A percentile compares a stretch with the other conserved stretches of the same genome.
Conservation (phyloP, 37 sponge, comb jelly and placozoan species). For the Oscarella lobularis region DNA sequence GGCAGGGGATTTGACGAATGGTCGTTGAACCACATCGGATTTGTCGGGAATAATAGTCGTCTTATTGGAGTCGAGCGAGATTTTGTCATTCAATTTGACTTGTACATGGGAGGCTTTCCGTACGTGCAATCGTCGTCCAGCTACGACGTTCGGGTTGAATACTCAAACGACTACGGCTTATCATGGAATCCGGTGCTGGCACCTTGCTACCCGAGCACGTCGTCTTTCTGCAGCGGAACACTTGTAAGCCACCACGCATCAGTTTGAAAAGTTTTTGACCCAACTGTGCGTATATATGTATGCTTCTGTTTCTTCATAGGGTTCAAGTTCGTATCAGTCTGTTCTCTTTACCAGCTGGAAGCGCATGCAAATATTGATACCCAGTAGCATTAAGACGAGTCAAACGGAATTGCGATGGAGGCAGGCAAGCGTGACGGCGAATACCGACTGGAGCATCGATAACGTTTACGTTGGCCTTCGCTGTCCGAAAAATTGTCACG, state of each 20-base stretch:
- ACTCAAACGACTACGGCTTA: background rate
- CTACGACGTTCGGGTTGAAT: background rate
- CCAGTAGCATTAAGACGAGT: background rate
- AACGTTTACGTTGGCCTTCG: background rate
- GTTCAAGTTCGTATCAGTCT: background rate
- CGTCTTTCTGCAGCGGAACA: no score
- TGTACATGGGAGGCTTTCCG: background rate
- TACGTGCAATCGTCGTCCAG: background rate
- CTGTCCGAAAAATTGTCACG: background rate
- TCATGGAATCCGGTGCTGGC: background rate
- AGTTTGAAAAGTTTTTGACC: no score
- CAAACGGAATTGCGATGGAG: background rate
- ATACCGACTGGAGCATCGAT: background rate
- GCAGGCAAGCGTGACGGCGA: background rate
- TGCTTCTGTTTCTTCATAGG: no score
- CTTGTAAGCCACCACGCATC: no score
- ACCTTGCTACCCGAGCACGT: background rate
- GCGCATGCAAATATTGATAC: background rate
- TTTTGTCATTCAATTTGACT: background rate
- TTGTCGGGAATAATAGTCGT: background rate
- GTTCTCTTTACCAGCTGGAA: background rate
- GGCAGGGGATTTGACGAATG: background rate
- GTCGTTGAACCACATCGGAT: background rate
- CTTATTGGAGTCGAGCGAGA: background rate
- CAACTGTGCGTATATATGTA: no score